These are phyloP conservation scores for Threskiornis aethiopicus DNA, from an alignment of 2,797 vertebrate genomes.

Conservation along the genomic window DNA sequence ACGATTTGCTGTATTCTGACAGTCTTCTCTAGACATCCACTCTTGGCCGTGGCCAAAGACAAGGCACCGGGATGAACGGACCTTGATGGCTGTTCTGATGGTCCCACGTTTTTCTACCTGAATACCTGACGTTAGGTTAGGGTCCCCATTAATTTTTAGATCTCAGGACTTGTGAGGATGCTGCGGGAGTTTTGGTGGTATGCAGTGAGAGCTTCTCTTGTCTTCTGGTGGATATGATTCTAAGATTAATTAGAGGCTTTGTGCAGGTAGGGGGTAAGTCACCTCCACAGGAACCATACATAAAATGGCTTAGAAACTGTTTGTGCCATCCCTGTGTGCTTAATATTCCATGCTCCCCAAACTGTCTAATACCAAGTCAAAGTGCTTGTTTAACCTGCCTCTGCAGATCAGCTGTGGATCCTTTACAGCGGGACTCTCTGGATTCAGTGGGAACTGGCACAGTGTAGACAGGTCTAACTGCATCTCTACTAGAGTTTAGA, in stretches of 20 bases:
- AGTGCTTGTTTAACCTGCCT: not conserved
- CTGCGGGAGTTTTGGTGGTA: not conserved
- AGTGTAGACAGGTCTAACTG: not conserved
- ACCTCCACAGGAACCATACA: not conserved
- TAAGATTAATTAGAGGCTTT: not conserved
- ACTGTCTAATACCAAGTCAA: not conserved
- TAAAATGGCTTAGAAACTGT: not conserved
- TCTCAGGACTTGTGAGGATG: not conserved
- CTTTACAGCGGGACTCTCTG: not conserved
- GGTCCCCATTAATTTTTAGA: not conserved
- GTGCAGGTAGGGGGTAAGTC: not conserved
- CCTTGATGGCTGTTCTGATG: not conserved
- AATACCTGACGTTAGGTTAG: not conserved
- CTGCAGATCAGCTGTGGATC: not conserved
- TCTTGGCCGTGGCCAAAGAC: not conserved
- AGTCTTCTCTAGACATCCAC: not conserved
- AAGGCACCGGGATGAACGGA: not conserved
- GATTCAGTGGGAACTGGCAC: rapidly evolving
- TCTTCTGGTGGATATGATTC: not conserved
- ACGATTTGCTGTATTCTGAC: not conserved
- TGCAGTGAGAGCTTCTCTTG: not conserved
- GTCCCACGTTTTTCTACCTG: not conserved
- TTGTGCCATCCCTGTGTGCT: not conserved
- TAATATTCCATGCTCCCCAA: not conserved
- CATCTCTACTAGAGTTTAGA: rapidly evolving